These are phyloP conservation scores for western clawed frog (Xenopus tropicalis) DNA, from an alignment of 2,113 vertebrate species.

Conservation along the genomic window DNA sequence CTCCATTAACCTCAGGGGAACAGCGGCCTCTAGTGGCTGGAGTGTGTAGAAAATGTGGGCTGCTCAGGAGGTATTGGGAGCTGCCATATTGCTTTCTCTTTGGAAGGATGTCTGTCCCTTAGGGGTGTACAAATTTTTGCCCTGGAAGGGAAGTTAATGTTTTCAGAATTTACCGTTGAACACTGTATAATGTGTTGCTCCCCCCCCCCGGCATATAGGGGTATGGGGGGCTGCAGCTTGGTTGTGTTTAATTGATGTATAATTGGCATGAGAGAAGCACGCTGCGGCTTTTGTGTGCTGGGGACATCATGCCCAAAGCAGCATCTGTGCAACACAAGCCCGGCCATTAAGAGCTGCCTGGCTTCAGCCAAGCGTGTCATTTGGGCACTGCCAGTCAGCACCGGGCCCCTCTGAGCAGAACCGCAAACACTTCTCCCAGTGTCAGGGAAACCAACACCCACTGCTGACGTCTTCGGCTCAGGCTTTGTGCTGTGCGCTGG, in stretches of 20 bases:
- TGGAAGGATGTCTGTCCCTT: too few species aligned
- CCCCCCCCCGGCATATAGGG: too few species aligned
- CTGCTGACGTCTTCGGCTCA: conserved; percentile 15
- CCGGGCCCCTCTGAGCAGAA: neutral
- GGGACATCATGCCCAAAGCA: neutral
- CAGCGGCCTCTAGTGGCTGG: too few species aligned
- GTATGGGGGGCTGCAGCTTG: too few species aligned
- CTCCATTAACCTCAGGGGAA: too few species aligned
- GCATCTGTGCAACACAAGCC: neutral
- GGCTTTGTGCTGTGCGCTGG: neutral
- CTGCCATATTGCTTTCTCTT: too few species aligned
- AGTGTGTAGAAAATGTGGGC: too few species aligned
- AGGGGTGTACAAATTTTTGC: too few species aligned
- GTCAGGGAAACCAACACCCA: conserved; percentile 30
- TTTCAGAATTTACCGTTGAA: too few species aligned
- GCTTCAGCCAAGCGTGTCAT: conserved; percentile 17
- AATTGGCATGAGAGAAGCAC: neutral
- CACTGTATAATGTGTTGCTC: too few species aligned
- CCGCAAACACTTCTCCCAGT: neutral
- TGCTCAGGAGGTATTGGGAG: too few species aligned
- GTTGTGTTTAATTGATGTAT: neutral
- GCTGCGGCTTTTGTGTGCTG: conserved; percentile 7
- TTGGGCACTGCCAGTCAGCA: conserved; percentile 20
- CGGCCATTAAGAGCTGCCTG: conserved; percentile 11
- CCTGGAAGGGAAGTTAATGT: too few species aligned